These are phyloP conservation scores for Drosophila simulans DNA, from an alignment of 1,140 invertebrate species.

Conservation along the genomic window DNA sequence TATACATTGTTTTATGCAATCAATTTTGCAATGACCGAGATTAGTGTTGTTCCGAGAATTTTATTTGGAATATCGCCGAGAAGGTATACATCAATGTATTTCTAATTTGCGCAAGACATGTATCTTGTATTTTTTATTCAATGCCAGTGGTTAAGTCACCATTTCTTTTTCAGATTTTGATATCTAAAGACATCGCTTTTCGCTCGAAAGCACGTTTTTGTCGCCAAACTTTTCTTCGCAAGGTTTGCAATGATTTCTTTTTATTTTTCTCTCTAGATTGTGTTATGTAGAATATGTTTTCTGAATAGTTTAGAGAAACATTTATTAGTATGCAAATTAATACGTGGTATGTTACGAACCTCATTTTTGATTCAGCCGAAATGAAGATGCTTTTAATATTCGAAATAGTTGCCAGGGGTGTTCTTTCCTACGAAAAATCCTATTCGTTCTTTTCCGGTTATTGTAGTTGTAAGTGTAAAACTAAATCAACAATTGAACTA, in stretches of 20 bases:
- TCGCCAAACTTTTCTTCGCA: constrained; percentile 48
- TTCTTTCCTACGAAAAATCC: constrained; percentile 15
- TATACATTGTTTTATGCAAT: constrained; percentile 35
- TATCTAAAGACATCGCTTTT: constrained; percentile 38
- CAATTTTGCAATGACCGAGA: constrained; percentile 65
- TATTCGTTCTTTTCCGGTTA: constrained; percentile 13
- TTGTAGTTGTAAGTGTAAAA: constrained; percentile 58
- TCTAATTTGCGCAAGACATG: neutral
- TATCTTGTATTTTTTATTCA: constrained; percentile 26
- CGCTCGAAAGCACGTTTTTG: constrained; percentile 17
- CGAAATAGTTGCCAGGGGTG: constrained; percentile 51
- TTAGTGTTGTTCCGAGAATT: constrained; percentile 35
- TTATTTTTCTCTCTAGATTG: constrained; percentile 29
- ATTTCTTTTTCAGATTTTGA: constrained; percentile 52
- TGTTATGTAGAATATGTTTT: constrained; percentile 19
- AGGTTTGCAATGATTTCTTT: constrained; percentile 15
- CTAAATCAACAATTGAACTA: constrained; percentile 34
- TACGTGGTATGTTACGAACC: constrained; percentile 10
- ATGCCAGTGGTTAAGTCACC: constrained; percentile 33
- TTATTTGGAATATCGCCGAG: constrained; percentile 60
- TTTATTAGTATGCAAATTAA: constrained; percentile 18
- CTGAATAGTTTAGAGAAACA: constrained; percentile 22
- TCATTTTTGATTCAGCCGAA: constrained; percentile 46
- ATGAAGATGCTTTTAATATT: constrained; percentile 23
- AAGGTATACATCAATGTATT: constrained; percentile 14